phyloP scores from a whole-genome alignment of 92 coral and sea anemone genomes.

The Zoanthus sociatus region DNA sequence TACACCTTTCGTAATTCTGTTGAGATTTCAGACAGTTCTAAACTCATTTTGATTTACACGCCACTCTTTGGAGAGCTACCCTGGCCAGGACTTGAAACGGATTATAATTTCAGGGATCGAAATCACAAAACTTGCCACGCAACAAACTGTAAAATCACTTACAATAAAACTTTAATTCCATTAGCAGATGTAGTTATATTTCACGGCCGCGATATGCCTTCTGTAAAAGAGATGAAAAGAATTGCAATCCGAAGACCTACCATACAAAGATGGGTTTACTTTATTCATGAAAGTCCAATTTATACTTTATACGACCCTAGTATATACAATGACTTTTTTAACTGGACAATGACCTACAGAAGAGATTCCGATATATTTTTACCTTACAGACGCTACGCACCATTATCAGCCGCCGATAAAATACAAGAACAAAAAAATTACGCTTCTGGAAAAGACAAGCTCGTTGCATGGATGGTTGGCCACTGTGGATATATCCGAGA shows the following conservation, averaged over 20 bases:
- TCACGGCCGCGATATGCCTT: slow-evolving; percentile 64
- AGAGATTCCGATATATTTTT: slow-evolving; percentile 62
- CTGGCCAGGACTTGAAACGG: slow-evolving; percentile 77
- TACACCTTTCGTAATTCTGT: no score
- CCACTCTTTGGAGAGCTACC: slow-evolving; percentile 78
- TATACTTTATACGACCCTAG: slow-evolving; percentile 61
- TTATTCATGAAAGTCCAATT: slow-evolving; percentile 60
- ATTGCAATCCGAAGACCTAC: slow-evolving; percentile 45
- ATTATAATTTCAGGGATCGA: slow-evolving; percentile 79
- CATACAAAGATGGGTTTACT: slow-evolving; percentile 75
- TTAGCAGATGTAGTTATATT: slow-evolving; percentile 53
- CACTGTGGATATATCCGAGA: slow-evolving; percentile 80
- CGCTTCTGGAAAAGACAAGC: no score
- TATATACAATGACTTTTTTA: no score
- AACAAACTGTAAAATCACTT: neutral
- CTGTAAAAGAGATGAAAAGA: slow-evolving; percentile 43
- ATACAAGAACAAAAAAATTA: no score
- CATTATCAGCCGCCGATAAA: slow-evolving; percentile 32
- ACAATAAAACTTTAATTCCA: no score
- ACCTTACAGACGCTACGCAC: slow-evolving; percentile 77
- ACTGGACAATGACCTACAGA: no score
- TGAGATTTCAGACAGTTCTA: neutral
- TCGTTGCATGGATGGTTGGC: slow-evolving; percentile 74
- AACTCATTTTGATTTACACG: slow-evolving; percentile 81
- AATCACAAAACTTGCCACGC: slow-evolving; percentile 63